Conservation (phyloP, 2,797 vertebrate genomes). For the Cossypha polioptera region DNA sequence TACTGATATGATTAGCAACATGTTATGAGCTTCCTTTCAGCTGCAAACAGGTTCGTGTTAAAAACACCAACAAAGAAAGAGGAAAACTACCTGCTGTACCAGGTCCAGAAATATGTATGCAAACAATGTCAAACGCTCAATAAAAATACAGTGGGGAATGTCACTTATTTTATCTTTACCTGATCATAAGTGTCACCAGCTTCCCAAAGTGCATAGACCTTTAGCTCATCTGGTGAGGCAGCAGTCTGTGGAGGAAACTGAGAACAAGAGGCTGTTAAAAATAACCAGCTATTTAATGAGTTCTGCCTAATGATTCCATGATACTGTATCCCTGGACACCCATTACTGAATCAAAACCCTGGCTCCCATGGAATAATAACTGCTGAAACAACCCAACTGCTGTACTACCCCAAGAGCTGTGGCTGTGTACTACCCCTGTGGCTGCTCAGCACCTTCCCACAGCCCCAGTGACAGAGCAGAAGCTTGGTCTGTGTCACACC, state of each 20-base stretch:
- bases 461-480: background rate
- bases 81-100: background rate
- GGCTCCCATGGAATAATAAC: background rate
- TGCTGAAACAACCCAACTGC: background rate
- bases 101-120: background rate
- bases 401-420: background rate
- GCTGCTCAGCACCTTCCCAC: background rate
- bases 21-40: background rate
- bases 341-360: background rate
- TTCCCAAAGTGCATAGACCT: conserved; percentile 96
- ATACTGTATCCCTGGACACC: conserved; percentile 8
- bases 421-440: background rate
- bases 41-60: background rate
- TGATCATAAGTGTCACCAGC: conserved; percentile 90
- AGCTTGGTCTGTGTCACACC: background rate
- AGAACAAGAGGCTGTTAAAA: conserved; percentile 60
- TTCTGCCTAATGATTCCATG: conserved; percentile 14
- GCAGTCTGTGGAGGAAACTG: conserved; percentile 95
- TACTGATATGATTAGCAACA: background rate
- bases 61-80: background rate
- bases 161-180: conserved; percentile 74
- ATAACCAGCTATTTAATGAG: conserved; percentile 53
- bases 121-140: background rate
- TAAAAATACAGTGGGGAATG: background rate
- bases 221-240: conserved; percentile 90